These are phyloP conservation scores for Antigone vipio DNA, from an alignment of 2,113 vertebrate genomes.

Conservation along the genomic window DNA sequence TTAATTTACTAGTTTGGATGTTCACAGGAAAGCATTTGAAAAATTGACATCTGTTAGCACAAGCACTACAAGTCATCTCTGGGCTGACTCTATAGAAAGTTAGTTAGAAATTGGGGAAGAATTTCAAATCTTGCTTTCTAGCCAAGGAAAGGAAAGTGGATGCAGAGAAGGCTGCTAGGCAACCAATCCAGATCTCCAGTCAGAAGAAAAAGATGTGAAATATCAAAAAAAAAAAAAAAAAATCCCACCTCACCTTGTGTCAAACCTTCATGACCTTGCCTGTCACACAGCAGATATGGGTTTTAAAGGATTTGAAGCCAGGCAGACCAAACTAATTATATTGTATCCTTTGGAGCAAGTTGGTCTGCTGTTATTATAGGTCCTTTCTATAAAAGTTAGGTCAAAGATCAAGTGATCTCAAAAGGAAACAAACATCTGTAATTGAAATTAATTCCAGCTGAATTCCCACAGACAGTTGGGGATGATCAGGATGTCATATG, in stretches of 20 bases:
- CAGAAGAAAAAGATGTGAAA: background rate
- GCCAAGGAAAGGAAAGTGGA: background rate
- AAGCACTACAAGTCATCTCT: background rate
- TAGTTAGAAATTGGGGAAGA: background rate
- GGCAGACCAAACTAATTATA: background rate
- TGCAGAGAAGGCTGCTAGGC: background rate
- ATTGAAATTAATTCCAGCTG: background rate
- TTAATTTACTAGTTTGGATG: conserved; percentile 10
- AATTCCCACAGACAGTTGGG: background rate
- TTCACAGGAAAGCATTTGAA: background rate
- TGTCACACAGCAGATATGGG: background rate
- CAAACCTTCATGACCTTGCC: background rate
- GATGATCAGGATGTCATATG: background rate
- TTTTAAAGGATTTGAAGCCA: background rate
- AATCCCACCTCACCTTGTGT: background rate
- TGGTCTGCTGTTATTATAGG: background rate
- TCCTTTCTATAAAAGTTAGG: background rate
- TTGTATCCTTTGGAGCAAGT: background rate
- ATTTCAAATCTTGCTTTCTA: background rate
- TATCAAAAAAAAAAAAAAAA: background rate
- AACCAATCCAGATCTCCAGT: background rate
- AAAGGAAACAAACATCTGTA: background rate
- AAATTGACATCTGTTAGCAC: background rate
- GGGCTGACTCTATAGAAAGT: background rate
- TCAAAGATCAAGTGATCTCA: conserved; percentile 1